Evolutionary conservation across 2,888 invertebrate species (phyloP).

Genomic region (Oxyteleia sp.): DNA sequence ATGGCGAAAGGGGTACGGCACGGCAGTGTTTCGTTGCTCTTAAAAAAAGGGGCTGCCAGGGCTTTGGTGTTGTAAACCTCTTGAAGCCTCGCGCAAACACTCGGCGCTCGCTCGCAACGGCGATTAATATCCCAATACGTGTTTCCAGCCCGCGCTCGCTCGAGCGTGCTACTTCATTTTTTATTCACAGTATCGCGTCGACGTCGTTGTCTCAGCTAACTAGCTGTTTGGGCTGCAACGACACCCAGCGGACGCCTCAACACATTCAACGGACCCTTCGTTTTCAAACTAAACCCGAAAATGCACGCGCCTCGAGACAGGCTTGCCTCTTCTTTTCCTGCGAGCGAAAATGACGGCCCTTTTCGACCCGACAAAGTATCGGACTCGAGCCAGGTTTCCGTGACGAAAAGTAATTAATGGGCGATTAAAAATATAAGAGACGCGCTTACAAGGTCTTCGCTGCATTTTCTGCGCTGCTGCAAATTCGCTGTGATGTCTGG

Average conservation of each 20-base stretch:
- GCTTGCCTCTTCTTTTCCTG: conserved; percentile 21
- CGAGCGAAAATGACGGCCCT: conserved; percentile 21
- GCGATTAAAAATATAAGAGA: conserved; percentile 20
- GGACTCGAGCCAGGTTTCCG: background rate
- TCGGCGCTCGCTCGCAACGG: conserved; percentile 69
- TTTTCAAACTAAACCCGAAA: conserved; percentile 58
- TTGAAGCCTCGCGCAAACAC: conserved; percentile 76
- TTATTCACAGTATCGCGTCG: conserved; percentile 74
- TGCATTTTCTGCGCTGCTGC: too few species aligned
- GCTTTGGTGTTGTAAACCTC: conserved; percentile 76
- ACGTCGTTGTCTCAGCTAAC: conserved; percentile 75
- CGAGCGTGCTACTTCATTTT: conserved; percentile 73
- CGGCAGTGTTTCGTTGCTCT: conserved; percentile 84
- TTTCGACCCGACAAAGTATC: conserved; percentile 12
- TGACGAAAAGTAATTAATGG: conserved; percentile 60
- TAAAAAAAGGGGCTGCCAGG: conserved; percentile 75
- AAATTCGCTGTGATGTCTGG: too few species aligned
- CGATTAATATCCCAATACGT: conserved; percentile 77
- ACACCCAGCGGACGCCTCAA: conserved; percentile 51
- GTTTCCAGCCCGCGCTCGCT: conserved; percentile 66
- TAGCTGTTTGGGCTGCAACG: conserved; percentile 71
- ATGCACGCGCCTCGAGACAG: conserved; percentile 43
- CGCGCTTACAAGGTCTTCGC: too few species aligned
- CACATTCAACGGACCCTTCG: conserved; percentile 69
- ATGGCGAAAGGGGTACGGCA: conserved; percentile 79